These are phyloP conservation scores for Drosophila serrata DNA, from an alignment of 1,140 invertebrate genomes.

Conservation along the genomic window DNA sequence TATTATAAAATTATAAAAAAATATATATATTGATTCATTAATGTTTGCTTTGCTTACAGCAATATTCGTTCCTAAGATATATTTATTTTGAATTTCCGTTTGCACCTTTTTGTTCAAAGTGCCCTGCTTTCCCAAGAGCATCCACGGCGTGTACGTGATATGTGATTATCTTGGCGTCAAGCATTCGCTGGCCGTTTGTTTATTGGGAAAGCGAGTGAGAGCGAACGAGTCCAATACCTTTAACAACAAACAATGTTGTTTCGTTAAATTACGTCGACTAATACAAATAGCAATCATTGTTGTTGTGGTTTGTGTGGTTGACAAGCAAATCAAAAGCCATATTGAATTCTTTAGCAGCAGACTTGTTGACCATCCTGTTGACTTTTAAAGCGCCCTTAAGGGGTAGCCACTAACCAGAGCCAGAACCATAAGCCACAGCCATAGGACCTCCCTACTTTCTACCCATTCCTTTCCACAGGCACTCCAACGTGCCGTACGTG, in stretches of 20 bases:
- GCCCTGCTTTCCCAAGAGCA: conserved; percentile 20
- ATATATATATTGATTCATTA: background rate
- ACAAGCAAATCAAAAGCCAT: conserved; percentile 57
- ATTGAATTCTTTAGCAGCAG: conserved; percentile 44
- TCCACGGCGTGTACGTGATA: conserved; percentile 72
- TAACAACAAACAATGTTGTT: conserved; percentile 53
- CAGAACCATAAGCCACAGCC: background rate
- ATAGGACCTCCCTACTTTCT: background rate
- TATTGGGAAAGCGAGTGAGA: conserved; percentile 21
- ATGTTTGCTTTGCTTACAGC: too few species aligned
- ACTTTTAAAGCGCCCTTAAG: conserved; percentile 45
- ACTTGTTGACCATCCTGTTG: conserved; percentile 37
- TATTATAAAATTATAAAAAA: background rate
- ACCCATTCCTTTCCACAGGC: background rate
- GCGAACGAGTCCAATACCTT: conserved; percentile 35
- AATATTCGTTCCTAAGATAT: background rate
- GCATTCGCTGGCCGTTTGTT: conserved; percentile 38
- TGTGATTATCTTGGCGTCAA: conserved; percentile 70
- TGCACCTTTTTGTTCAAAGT: background rate
- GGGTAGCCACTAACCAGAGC: conserved; percentile 11
- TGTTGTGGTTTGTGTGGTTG: conserved; percentile 11
- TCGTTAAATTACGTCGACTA: conserved; percentile 42
- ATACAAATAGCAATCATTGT: conserved; percentile 34
- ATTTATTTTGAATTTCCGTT: background rate
- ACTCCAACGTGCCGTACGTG: conserved; percentile 54